Base-by-base conservation (phyloP, 2,113 vertebrate species). In the Perccottus glenii region DNA sequence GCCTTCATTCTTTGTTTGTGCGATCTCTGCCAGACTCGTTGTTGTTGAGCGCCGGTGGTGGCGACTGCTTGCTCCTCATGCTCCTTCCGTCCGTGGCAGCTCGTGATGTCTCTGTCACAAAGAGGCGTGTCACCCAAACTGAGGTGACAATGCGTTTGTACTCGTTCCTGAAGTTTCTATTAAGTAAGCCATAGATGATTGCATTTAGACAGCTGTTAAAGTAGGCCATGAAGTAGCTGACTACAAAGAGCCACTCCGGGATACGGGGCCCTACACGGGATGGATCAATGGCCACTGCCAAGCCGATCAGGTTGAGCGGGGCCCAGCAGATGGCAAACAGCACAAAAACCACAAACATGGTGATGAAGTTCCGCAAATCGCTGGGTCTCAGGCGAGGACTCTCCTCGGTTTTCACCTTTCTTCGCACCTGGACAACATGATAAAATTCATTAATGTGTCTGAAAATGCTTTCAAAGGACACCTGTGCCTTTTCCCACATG, bases 201-300 rank as follows among this genome's bases (percentile, higher is more conserved):
- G 96, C 94, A 1, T 98, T 96, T 83, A 97, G 94, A 93, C 95
- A 97, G 87, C 96, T 97, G 76, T 98, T 97, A 84, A 98, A 97
- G 84, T 97, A 98, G 70, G 94, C 96, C 94, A 97, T 95, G 80
- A 97, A 95, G 88, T 96, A 97, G 85, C 96, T 97, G 52, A 94
- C 79, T 46, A 97, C 93, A 49, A 98, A 97, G 5, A 98, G 88
- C 92, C 94, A 96, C 63, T 96, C 94, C 0, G 96, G 95, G 77
- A 98, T 93, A 53, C 73, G 94, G 14, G 94, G 94, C 9, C 88
- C 94, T 77, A 97, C 91, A 19, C 77, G 89, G 0, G 76, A 70
- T 1, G 96, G 96, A 71, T 94, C 83, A 0, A 95, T 94, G 50
- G 95, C 94, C 77, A 97, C 94, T 0, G 93, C 92, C 38, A 98